Evolutionary conservation across 2,888 invertebrate species (phyloP), one percentile per base, ranked within the genome.

Genomic region (Caenorhabditis macrosperma): DNA sequence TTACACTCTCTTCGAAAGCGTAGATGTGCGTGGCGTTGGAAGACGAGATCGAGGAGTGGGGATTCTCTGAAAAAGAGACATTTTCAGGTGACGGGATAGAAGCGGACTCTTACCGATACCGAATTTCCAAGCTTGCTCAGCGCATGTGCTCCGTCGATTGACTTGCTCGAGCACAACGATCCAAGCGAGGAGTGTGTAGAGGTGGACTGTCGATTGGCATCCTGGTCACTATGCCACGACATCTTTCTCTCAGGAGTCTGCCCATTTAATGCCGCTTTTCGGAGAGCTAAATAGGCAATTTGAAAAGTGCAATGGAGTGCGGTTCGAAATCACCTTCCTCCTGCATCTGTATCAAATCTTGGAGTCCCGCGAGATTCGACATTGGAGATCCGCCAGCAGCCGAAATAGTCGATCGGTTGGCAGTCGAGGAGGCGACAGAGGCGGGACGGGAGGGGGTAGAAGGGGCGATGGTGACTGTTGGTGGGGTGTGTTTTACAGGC

Each of bases 181-280:
- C 74, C 74, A 9, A 79, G 55, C 0, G 79, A 79, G 0, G 79
- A 79, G 38, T 79, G 74, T 0, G 69, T 75, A 0, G 75, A 75
- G 1, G 79, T 69, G 2, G 79, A 79, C 24, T 78, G 78, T 12
- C 78, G 67, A 52, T 72, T 68, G 2, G 78, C 68, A 2, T 79
- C 79, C 7, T 64, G 67, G 38, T 79, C 79, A 54, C 79, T 71
- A 26, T 79, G 75, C 79, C 69, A 79, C n/a, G 79, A 79, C 64
- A 75, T 33, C 46, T 79, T 79, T n/a, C 79, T 24, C 35, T 75
- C 79, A 1, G 61, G 10, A 9, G 24, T 30, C 26, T 55, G 67
- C 15, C 54, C 52, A 5, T 67, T 60, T 6, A 72, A 59, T 9
- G 72, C 79, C 3, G 79, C 79, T 22, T 64, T 57, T 7, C 79